Evolutionary conservation across 2,797 vertebrate genomes (phyloP).

Genomic region (Sternotherus odoratus): DNA sequence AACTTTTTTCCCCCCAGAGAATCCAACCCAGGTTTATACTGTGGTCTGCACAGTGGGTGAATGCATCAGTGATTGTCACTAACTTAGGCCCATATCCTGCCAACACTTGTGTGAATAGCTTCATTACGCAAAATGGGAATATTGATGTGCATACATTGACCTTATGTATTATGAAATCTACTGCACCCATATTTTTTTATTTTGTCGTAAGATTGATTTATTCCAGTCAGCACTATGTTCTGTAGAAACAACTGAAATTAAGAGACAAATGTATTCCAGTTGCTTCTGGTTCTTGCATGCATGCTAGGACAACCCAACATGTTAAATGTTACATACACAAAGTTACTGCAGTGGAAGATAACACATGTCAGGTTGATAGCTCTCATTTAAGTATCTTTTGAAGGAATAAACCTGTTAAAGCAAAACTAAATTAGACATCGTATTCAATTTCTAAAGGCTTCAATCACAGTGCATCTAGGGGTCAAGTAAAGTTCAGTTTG

Average conservation of each 20-base stretch:
- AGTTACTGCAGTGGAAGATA: slow-evolving; percentile 13
- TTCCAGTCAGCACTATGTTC: not conserved
- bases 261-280: not conserved
- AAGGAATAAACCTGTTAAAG: slow-evolving; percentile 30
- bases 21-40: not conserved
- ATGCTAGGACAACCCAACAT: not conserved
- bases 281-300: not conserved
- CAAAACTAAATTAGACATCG: slow-evolving; percentile 34
- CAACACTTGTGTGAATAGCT: not conserved
- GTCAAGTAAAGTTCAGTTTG: slow-evolving; percentile 50
- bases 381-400: not conserved
- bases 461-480: not conserved
- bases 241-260: not conserved
- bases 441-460: slow-evolving; percentile 12
- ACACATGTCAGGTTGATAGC: not conserved
- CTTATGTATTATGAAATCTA: not conserved
- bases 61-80: not conserved
- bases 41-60: not conserved
- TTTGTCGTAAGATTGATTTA: not conserved
- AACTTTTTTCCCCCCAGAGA: not conserved
- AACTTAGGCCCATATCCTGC: not conserved
- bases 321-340: not conserved
- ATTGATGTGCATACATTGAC: not conserved
- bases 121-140: not conserved
- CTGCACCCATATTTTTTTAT: not conserved